Evolutionary conservation across 1,140 invertebrate species (phyloP).

Genomic region (Drosophila subpulchrella): DNA sequence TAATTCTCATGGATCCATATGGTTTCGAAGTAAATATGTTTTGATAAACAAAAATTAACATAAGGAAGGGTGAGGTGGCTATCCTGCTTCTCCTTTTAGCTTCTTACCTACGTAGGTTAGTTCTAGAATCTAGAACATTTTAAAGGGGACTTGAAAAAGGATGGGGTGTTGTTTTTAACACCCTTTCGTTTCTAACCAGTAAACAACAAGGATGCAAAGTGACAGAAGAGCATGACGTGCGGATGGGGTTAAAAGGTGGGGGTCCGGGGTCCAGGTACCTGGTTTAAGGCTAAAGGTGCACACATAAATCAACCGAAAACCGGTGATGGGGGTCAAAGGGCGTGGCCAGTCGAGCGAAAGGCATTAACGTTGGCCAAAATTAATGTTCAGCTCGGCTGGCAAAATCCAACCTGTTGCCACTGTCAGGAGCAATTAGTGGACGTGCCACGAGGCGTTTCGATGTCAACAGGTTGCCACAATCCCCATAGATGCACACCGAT

Average conservation of each 20-base stretch:
- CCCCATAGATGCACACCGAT: conserved; percentile 15
- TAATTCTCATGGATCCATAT: neutral
- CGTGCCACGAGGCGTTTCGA: conserved; percentile 37
- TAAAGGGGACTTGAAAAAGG: neutral
- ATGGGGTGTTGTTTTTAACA: conserved; percentile 32
- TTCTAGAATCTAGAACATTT: neutral
- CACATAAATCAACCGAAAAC: conserved; percentile 29
- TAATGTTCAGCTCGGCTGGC: conserved; percentile 47
- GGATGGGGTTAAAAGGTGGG: conserved; percentile 32
- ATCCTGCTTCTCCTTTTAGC: neutral
- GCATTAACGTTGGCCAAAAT: conserved; percentile 46
- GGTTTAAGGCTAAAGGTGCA: neutral
- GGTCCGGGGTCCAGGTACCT: neutral
- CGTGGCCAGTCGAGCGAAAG: conserved; percentile 46
- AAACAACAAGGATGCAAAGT: conserved; percentile 76
- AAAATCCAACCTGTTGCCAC: conserved; percentile 72
- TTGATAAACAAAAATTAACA: conserved; percentile 14
- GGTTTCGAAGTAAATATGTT: conserved; percentile 4
- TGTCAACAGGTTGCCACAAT: conserved; percentile 76
- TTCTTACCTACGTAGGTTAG: neutral
- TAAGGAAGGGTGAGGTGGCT: neutral
- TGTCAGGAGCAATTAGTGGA: conserved; percentile 73
- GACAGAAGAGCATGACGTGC: conserved; percentile 57
- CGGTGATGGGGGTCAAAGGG: conserved; percentile 10
- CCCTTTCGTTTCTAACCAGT: conserved; percentile 60